Percentiles rank a stretch among this genome's conserved stretches.
Evolutionary conservation across 2,888 invertebrate genomes (phyloP).

Genomic region (Caenorhabditis sp.): DNA sequence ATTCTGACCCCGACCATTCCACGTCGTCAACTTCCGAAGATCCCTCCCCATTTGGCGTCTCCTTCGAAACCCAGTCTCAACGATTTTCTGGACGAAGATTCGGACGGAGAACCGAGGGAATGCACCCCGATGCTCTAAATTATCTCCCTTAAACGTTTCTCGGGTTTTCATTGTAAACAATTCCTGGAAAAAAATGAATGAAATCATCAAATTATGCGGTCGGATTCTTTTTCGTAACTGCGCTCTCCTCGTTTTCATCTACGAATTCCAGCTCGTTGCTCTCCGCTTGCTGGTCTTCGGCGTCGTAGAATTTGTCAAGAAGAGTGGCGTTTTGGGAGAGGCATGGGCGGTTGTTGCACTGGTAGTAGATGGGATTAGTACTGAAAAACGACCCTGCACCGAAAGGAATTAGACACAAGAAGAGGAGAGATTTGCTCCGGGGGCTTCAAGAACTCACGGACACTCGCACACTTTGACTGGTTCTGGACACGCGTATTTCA

Average conservation of each 20-base stretch:
- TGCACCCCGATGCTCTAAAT: constrained; percentile 51
- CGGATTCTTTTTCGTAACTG: neutral
- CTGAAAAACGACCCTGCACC: neutral
- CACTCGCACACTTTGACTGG: constrained; percentile 6
- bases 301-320: constrained; percentile 38
- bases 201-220: no score
- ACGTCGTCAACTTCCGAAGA: constrained; percentile 68
- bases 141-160: neutral
- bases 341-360: constrained; percentile 52
- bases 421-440: neutral
- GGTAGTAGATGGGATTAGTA: constrained; percentile 36
- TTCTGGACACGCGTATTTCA: constrained; percentile 23
- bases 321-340: constrained; percentile 39
- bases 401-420: neutral
- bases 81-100: constrained; percentile 41
- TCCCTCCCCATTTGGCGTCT: constrained; percentile 68
- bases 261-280: constrained; percentile 12
- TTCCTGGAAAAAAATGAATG: no score
- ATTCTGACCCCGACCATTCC: constrained; percentile 69
- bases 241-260: constrained; percentile 15
- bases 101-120: constrained; percentile 47
- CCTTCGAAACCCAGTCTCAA: constrained; percentile 55
- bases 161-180: no score
- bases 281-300: constrained; percentile 26
- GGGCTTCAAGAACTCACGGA: constrained; percentile 21